phyloP scores from a whole-genome alignment of 2,113 vertebrate genomes.

The Chaetura pelagica region DNA sequence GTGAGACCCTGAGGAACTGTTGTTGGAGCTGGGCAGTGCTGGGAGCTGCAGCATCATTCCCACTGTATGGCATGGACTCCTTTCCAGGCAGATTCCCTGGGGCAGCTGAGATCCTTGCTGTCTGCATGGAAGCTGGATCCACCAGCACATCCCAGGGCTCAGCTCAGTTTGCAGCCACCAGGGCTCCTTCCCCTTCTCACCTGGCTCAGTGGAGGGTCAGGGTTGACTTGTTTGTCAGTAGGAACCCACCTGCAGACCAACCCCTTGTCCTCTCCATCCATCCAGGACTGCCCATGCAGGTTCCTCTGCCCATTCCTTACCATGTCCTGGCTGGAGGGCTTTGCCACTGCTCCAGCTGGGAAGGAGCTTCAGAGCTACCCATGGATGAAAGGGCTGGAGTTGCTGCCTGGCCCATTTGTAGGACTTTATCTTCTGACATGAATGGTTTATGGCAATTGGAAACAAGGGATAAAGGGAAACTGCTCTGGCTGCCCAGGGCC shows the following conservation, averaged over 20 bases:
- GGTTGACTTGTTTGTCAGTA: not conserved
- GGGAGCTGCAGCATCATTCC: not conserved
- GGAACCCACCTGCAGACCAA: not conserved
- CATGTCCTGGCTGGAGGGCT: fast-evolving
- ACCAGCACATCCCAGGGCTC: not conserved
- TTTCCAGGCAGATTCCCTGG: not conserved
- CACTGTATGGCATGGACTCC: fast-evolving
- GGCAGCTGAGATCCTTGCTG: not conserved
- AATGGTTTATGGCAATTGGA: not conserved
- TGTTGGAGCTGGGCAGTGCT: fast-evolving
- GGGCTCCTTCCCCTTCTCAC: not conserved
- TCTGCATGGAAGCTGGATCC: too few species aligned
- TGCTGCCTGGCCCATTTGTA: too few species aligned
- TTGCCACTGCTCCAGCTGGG: not conserved
- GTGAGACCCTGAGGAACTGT: not conserved
- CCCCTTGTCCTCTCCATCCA: too few species aligned
- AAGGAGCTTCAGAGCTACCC: not conserved
- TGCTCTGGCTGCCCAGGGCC: not conserved
- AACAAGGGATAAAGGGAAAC: not conserved
- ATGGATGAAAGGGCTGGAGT: not conserved
- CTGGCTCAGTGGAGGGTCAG: not conserved
- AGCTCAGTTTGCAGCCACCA: not conserved
- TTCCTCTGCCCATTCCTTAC: not conserved
- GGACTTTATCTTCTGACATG: not conserved
- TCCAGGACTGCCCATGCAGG: fast-evolving